A percentile compares a stretch with the other conserved stretches of the same genome.
These are phyloP conservation scores for Smutsia gigantea DNA, from an alignment of 2,797 vertebrate species.

Conservation along the genomic window DNA sequence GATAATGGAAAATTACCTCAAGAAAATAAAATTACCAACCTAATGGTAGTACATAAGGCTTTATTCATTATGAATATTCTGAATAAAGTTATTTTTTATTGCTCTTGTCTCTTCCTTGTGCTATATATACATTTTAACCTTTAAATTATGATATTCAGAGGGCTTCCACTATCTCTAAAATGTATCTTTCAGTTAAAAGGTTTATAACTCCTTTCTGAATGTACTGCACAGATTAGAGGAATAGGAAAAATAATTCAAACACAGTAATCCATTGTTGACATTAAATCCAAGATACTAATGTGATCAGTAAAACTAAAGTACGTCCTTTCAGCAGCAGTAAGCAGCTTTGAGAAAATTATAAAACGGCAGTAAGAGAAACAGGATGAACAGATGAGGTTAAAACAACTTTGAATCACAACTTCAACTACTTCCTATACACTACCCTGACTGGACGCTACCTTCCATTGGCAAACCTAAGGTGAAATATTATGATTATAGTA, in stretches of 20 bases:
- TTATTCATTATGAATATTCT: not conserved
- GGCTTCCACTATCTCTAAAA: not conserved
- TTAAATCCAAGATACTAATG: not conserved
- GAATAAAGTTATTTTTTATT: not conserved
- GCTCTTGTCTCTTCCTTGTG: not conserved
- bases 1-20: not conserved
- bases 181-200: not conserved
- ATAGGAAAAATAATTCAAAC: not conserved
- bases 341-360: not conserved
- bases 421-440: not conserved
- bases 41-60: not conserved
- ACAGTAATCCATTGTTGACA: not conserved
- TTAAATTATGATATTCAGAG: slow-evolving; percentile 2
- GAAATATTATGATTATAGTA: not conserved
- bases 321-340: not conserved
- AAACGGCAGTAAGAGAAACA: not conserved
- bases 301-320: not conserved
- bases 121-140: not conserved
- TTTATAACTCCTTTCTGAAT: not conserved
- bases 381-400: not conserved
- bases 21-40: not conserved
- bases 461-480: not conserved
- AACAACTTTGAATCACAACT: not conserved
- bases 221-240: not conserved
- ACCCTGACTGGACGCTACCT: not conserved